Evolutionary conservation across 2,888 invertebrate species (phyloP).

Genomic region (Epicampocera succincta): DNA sequence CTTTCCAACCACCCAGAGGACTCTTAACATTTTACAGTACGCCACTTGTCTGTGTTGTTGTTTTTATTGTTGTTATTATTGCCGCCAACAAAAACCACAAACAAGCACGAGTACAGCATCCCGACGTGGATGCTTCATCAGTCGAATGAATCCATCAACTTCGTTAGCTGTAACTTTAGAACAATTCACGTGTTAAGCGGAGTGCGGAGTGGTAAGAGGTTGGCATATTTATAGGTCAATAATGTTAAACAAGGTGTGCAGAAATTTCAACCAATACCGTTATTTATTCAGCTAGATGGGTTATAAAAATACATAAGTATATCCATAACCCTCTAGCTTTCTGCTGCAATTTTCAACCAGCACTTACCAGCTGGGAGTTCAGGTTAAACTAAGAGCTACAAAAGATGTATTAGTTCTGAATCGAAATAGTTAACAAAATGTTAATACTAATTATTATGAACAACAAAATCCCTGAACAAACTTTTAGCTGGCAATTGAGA

Average conservation of each 20-base stretch:
- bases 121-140: constrained; percentile 8
- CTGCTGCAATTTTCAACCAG: too few species aligned
- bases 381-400: too few species aligned
- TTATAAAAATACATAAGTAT: neutral
- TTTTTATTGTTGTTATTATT: constrained; percentile 33
- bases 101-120: constrained; percentile 52
- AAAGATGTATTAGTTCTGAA: too few species aligned
- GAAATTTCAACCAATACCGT: constrained; percentile 8
- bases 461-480: too few species aligned
- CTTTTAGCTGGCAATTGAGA: too few species aligned
- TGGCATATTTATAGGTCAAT: constrained; percentile 56
- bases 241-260: constrained; percentile 10
- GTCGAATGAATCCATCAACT: neutral
- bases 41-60: neutral
- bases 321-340: too few species aligned
- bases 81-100: neutral
- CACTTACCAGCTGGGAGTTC: too few species aligned
- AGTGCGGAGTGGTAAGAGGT: neutral
- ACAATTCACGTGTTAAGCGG: neutral
- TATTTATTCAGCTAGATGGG: neutral
- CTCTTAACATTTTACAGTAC: constrained; percentile 24
- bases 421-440: too few species aligned
- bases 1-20: neutral
- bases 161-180: neutral
- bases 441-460: too few species aligned